Evolutionary conservation across 2,888 invertebrate species (phyloP), one percentile per base, ranked within the genome.

Genomic region (Ypsolopha sequella): DNA sequence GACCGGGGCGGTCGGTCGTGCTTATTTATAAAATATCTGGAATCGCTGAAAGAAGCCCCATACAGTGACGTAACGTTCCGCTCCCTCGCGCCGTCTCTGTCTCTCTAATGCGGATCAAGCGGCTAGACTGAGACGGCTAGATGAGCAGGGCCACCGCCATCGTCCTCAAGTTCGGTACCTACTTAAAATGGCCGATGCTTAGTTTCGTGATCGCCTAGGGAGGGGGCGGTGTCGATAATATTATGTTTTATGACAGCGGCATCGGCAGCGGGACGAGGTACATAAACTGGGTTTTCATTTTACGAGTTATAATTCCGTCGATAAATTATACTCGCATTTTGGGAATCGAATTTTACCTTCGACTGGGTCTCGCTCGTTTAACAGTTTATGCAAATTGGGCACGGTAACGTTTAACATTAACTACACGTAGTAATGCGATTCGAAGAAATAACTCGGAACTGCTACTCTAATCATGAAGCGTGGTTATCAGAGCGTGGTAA

Each of bases 201-300:
- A 79, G 84, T 79, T 80, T 80, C 82, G 81, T 80, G 84, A 81
- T 81, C 77, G 84, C 78, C 80, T 79, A 79, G 82, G 81, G 84
- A 78, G 81, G 80, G 78, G 76, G 76, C 73, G 73, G 70, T 73
- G 78, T 79, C 81, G 81, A 82, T 82, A 84, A 78, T 82, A 78
- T 81, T 81, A 82, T 81, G 78, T 81, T 82, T 82, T 81, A 84
- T 76, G 78, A 70, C 74, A 64, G 66, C 73, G 76, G 77, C 51
- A 14, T 73, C 70, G 76, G 76, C 24, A 4, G 24, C 24, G 24
- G 24, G 24, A 24, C 24, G 24, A 60, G 64, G 65, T 65, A 76
- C 76, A 76, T 79, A 78, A 79, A 81, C 78, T 79, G 76, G 74
- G 76, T 79, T 78, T 80, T 77, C 80, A 75, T 78, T 82, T 80